Conservation (phyloP, 2,888 invertebrate genomes). For the Eupithecia tripunctaria region DNA sequence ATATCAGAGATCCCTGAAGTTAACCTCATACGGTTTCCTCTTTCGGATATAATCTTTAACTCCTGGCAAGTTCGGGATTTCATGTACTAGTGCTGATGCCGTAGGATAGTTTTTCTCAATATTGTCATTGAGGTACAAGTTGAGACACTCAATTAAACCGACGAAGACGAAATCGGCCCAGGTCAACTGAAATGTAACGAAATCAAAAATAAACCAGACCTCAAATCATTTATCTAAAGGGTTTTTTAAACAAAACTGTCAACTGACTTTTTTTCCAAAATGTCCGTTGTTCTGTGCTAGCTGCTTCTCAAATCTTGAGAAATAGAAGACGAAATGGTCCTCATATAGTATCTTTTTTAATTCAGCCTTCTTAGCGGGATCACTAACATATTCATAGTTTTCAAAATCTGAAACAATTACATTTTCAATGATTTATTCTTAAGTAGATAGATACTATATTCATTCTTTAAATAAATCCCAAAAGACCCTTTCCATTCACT, state of each 20-base stretch:
- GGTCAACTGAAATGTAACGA: slow-evolving; percentile 55
- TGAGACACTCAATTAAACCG: slow-evolving; percentile 64
- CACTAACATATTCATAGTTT: slow-evolving; percentile 52
- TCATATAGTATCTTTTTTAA: slow-evolving; percentile 58
- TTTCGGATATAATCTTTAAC: slow-evolving; percentile 69
- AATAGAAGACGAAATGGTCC: slow-evolving; percentile 63
- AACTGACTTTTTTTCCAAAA: slow-evolving; percentile 63
- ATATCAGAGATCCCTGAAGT: slow-evolving; percentile 36
- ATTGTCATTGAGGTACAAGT: slow-evolving; percentile 56
- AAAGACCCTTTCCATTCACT: too few relatives aligned
- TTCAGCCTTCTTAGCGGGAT: slow-evolving; percentile 54
- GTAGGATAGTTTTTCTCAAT: slow-evolving; percentile 67
- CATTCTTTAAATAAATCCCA: too few relatives aligned
- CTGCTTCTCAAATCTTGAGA: slow-evolving; percentile 69
- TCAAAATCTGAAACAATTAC: slow-evolving; percentile 56
- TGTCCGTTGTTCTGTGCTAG: slow-evolving; percentile 65
- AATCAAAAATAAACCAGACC: too few relatives aligned
- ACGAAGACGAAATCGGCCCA: slow-evolving; percentile 75
- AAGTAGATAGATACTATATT: too few relatives aligned
- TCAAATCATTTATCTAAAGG: too few relatives aligned
- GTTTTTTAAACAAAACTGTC: neutral
- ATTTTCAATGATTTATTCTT: neutral
- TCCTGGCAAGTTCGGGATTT: slow-evolving; percentile 61
- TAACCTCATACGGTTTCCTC: slow-evolving; percentile 53
- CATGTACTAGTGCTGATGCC: slow-evolving; percentile 56